Percentiles rank a stretch among this genome's conserved stretches.
phyloP scores from a whole-genome alignment of 2,888 invertebrate species.

The Heliconius aoede region DNA sequence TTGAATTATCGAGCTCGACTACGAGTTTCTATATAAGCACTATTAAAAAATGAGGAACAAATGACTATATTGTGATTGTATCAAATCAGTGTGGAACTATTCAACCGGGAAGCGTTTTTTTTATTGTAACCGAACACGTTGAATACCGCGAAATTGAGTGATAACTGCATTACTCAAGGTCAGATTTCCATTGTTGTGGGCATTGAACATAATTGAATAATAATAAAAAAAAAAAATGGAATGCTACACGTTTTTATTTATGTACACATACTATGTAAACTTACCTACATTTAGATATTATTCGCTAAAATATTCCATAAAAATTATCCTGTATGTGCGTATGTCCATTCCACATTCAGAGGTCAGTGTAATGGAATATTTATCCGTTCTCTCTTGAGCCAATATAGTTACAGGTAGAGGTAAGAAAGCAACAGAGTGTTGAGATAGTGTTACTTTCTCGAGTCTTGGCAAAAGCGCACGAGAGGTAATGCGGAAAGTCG shows the following conservation, averaged over 20 bases:
- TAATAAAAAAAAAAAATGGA: conserved; percentile 32
- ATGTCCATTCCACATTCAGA: conserved; percentile 78
- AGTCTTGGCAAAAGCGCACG: conserved; percentile 59
- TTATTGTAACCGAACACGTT: conserved; percentile 36
- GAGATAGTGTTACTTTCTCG: conserved; percentile 61
- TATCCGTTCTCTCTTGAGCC: conserved; percentile 61
- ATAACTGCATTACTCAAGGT: conserved; percentile 45
- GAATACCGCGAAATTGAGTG: conserved; percentile 37
- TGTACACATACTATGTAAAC: background rate
- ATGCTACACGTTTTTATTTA: conserved; percentile 30
- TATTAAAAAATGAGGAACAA: conserved; percentile 38
- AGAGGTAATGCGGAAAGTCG: conserved; percentile 63
- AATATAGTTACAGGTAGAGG: conserved; percentile 66
- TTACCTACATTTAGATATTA: conserved; percentile 21
- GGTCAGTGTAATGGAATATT: conserved; percentile 68
- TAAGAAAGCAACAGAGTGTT: conserved; percentile 62
- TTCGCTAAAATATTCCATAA: conserved; percentile 54
- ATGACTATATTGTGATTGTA: conserved; percentile 39
- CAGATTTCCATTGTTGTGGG: conserved; percentile 28
- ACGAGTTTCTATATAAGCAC: conserved; percentile 44
- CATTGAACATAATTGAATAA: conserved; percentile 32
- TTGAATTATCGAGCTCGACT: background rate
- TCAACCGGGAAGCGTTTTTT: conserved; percentile 49
- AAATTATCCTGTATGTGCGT: conserved; percentile 70
- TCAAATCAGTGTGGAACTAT: conserved; percentile 34